phyloP scores from a whole-genome alignment of 2,113 vertebrate genomes.

The Tenrec ecaudatus region DNA sequence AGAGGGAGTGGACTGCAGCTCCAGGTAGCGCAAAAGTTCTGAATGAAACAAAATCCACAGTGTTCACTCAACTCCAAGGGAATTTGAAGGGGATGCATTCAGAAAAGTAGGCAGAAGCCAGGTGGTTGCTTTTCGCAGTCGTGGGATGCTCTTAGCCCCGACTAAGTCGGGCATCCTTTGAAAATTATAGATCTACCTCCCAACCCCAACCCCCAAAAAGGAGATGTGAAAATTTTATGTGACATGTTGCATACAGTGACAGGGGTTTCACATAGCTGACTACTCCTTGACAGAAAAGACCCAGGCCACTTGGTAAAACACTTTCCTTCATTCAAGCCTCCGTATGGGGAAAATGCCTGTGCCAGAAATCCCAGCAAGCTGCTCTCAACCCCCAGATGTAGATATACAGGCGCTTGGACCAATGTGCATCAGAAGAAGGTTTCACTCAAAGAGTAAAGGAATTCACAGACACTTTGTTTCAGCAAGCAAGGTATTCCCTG shows the following conservation, averaged over 20 bases:
- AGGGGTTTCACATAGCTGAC: neutral
- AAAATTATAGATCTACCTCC: neutral
- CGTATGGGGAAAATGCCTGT: neutral
- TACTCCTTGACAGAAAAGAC: neutral
- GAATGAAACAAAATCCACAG: neutral
- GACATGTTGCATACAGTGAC: neutral
- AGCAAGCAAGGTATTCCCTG: neutral
- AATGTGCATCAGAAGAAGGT: neutral
- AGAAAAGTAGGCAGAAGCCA: neutral
- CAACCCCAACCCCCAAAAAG: neutral
- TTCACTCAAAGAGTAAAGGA: neutral
- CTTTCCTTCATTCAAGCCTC: neutral
- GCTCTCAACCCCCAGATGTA: neutral
- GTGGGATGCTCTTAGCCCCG: neutral
- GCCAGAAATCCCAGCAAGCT: neutral
- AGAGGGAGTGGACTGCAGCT: neutral
- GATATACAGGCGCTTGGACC: fast-evolving
- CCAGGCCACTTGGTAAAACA: neutral
- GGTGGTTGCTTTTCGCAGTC: neutral
- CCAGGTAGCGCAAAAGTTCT: neutral
- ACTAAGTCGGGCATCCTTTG: neutral
- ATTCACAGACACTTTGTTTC: neutral
- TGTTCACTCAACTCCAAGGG: neutral
- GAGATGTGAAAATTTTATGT: neutral
- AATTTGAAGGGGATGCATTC: neutral